Evolutionary conservation across 2,888 invertebrate species (phyloP).

Genomic region (Dynastes hyllus): DNA sequence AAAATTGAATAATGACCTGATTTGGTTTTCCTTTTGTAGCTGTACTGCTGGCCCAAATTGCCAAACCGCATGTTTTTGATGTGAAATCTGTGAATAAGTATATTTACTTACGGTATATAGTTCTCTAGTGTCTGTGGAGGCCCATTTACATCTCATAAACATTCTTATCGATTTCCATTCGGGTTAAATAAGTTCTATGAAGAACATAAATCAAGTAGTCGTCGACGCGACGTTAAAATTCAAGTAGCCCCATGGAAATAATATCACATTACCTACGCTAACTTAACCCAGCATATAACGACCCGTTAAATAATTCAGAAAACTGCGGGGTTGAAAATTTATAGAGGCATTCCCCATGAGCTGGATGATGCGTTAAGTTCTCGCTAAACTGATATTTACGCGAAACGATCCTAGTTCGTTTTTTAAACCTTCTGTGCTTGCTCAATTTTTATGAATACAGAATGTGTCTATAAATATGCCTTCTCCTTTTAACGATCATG

Average conservation of each 20-base stretch:
- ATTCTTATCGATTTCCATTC: constrained; percentile 25
- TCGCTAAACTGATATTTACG: neutral
- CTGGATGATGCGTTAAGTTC: neutral
- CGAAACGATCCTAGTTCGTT: neutral
- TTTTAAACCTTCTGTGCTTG: neutral
- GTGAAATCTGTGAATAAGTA: no score
- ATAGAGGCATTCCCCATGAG: neutral
- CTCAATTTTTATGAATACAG: constrained; percentile 12
- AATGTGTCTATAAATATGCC: constrained; percentile 14
- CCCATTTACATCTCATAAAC: neutral
- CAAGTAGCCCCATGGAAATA: neutral
- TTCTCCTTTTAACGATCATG: neutral
- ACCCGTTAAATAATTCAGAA: neutral
- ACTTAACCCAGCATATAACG: neutral
- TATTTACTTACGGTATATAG: no score
- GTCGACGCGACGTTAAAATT: constrained; percentile 2
- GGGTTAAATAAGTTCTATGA: constrained; percentile 6
- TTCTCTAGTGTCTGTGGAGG: no score
- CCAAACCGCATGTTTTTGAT: no score
- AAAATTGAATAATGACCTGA: no score
- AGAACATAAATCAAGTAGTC: constrained; percentile 1
- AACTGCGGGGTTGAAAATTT: neutral
- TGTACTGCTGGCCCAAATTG: no score
- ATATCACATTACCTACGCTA: neutral
- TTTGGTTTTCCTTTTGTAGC: no score